Evolutionary conservation across 92 coral and sea anemone species (phyloP).

Genomic region (Blastomussa wellsi): DNA sequence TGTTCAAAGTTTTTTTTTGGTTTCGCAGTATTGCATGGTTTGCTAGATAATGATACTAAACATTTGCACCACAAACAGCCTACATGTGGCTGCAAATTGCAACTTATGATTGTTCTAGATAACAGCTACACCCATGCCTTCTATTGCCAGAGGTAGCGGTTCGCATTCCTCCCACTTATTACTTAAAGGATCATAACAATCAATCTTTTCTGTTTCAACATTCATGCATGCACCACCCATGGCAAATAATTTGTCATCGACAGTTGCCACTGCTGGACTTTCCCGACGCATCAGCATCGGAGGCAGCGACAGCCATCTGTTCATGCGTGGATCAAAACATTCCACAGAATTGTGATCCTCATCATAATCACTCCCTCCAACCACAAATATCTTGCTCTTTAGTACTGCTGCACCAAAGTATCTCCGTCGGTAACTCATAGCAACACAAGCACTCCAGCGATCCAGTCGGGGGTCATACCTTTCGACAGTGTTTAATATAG

Average conservation of each 20-base stretch:
- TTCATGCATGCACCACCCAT: conserved; percentile 95
- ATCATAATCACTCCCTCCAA: conserved; percentile 97
- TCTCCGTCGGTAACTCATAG: conserved; percentile 91
- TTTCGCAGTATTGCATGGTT: no score
- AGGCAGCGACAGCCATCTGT: conserved; percentile 92
- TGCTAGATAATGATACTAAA: not conserved
- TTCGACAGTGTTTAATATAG: conserved; percentile 88
- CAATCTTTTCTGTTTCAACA: conserved; percentile 85
- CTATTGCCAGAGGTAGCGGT: conserved; percentile 84
- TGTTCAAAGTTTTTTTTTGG: no score
- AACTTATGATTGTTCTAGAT: conserved; percentile 36
- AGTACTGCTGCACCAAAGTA: conserved; percentile 96
- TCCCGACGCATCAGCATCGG: conserved; percentile 89
- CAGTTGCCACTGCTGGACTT: conserved; percentile 86
- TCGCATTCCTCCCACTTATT: conserved; percentile 89
- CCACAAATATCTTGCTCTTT: conserved; percentile 83
- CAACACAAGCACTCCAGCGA: conserved; percentile 89
- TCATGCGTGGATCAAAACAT: conserved; percentile 94
- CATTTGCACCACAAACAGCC: not conserved
- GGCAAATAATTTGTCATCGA: conserved; percentile 84
- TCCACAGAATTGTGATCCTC: conserved; percentile 98
- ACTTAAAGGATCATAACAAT: conserved; percentile 77
- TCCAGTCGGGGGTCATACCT: conserved; percentile 93
- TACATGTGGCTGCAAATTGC: not conserved
- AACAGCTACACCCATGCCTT: conserved; percentile 95